Conservation (phyloP, 2,113 vertebrate species). For the Tenebrosternarchus preto region DNA sequence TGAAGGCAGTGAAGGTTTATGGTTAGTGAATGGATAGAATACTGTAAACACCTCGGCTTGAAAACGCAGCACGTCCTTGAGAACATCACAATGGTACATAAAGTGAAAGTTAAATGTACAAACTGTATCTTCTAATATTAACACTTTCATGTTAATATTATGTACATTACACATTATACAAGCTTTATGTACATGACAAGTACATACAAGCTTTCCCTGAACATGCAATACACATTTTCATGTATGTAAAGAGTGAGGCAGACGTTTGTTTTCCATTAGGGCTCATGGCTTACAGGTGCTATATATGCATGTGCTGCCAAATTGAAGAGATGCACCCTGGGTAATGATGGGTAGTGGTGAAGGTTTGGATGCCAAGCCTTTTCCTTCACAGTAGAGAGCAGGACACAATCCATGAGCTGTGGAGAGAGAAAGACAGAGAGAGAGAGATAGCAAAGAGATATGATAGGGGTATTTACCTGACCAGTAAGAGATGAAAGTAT, state of each 20-base stretch:
- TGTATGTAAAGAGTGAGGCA: too few relatives aligned
- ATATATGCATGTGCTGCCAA: background rate
- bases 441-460: background rate
- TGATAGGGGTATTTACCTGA: too few relatives aligned
- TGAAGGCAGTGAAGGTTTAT: background rate
- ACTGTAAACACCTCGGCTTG: background rate
- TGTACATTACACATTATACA: too few relatives aligned
- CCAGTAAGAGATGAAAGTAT: background rate
- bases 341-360: background rate
- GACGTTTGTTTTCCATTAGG: too few relatives aligned
- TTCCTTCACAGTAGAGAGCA: background rate
- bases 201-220: too few relatives aligned
- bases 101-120: background rate
- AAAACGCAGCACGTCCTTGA: background rate
- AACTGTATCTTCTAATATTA: background rate
- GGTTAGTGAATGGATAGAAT: background rate
- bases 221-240: too few relatives aligned
- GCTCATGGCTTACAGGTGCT: too few relatives aligned
- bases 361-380: background rate
- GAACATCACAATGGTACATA: background rate
- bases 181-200: too few relatives aligned
- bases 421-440: background rate
- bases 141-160: background rate
- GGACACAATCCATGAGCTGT: background rate
- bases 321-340: background rate